Percentiles rank a stretch among this genome's conserved stretches.
Conservation (phyloP, 2,888 invertebrate genomes). For the Eueremaeus valkanovi region DNA sequence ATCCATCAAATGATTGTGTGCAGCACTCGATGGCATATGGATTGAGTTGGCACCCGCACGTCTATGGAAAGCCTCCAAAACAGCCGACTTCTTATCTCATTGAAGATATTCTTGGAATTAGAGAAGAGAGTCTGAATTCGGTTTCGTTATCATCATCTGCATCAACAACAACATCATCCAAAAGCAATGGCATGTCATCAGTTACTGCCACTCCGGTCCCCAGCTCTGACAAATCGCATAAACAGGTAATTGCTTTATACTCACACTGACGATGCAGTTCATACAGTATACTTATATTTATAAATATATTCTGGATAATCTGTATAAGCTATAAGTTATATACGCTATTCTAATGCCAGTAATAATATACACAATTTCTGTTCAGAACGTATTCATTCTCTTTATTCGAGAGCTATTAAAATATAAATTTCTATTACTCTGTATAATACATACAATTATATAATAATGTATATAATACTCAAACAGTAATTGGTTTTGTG, state of each 20-base stretch:
- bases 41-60: conserved; percentile 74
- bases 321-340: too few relatives aligned
- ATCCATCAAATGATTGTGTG: too few relatives aligned
- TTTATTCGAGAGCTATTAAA: not conserved
- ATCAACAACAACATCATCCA: conserved; percentile 28
- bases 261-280: too few relatives aligned
- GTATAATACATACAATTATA: not conserved
- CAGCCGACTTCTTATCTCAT: conserved; percentile 81
- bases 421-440: not conserved
- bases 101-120: conserved; percentile 74
- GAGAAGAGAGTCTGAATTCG: conserved; percentile 38
- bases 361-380: not conserved
- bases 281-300: too few relatives aligned
- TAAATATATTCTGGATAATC: too few relatives aligned
- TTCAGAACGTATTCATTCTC: not conserved
- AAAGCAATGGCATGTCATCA: conserved; percentile 37
- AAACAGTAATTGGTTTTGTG: not conserved
- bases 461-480: too few relatives aligned
- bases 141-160: conserved; percentile 19
- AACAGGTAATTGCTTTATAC: conserved; percentile 13
- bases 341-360: conserved; percentile 3
- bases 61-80: conserved; percentile 75
- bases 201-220: conserved; percentile 11
- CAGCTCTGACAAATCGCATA: conserved; percentile 1
- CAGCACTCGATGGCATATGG: not conserved